Evolutionary conservation across 2,113 vertebrate genomes (phyloP).

Genomic region (Oceanodroma tethys): DNA sequence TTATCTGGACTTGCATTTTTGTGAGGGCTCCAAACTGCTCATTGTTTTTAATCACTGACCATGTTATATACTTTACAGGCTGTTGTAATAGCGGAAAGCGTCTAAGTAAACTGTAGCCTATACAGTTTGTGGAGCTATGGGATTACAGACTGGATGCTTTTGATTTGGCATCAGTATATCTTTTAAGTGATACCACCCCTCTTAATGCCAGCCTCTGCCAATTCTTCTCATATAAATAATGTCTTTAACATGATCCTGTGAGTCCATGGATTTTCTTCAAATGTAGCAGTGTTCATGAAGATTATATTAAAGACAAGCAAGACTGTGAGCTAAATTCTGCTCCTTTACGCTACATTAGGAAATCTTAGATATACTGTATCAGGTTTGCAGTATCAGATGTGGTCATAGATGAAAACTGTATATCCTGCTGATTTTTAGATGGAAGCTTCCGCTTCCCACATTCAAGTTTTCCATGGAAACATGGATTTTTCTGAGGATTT

Average conservation of each 20-base stretch:
- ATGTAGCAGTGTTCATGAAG: not conserved
- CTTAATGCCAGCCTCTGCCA: not conserved
- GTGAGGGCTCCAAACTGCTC: not conserved
- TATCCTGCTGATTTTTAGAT: not conserved
- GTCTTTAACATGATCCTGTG: not conserved
- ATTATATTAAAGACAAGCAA: not conserved
- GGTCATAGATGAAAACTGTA: not conserved
- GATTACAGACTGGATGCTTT: not conserved
- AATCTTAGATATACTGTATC: not conserved
- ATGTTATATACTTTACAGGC: not conserved
- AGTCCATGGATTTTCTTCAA: not conserved
- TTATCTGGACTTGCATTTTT: constrained; percentile 37
- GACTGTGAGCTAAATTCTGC: not conserved
- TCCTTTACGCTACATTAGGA: not conserved
- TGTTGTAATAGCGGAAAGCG: not conserved
- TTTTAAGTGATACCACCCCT: not conserved
- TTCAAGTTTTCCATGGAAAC: not conserved
- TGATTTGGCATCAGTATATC: not conserved
- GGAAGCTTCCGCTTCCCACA: not conserved
- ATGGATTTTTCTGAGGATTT: not conserved
- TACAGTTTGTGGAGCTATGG: not conserved
- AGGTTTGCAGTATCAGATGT: not conserved
- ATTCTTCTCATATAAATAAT: not conserved
- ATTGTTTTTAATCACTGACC: constrained; percentile 8
- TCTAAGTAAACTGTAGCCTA: not conserved